Evolutionary conservation across 37 sponge, comb jelly and placozoan species (phyloP), one percentile per base, ranked within the genome.

Genomic region (Geodia barretti): DNA sequence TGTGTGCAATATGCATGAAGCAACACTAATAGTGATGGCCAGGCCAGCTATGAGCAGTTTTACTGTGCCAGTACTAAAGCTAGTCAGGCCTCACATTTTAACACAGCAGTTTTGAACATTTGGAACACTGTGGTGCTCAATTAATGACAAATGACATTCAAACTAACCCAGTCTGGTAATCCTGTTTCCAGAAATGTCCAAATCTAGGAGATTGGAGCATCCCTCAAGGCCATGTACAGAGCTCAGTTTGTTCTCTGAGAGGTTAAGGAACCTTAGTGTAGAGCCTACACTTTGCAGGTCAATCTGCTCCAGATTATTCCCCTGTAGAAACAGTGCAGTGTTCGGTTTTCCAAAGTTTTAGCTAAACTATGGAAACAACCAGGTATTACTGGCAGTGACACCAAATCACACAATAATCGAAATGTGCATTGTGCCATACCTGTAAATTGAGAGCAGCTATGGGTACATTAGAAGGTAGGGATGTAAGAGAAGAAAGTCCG

Each of bases 131-230:
- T n/a, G n/a, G 68, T 66, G 68, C 68, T 20, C 30, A 32, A 66
- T 9, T 66, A 7, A 66, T 32, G 68, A n/a, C 17, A 66, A 8
- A 66, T 7, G 68, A 32, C 33, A 66, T 31, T 20, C 68, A 28
- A 47, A 47, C 14, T 47, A 47, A 47, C 54, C 61, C 9, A 87
- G 35, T 34, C 88, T 68, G 17, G 88, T 73, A 23, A 87, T 67
- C 58, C 88, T 81, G 38, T 87, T 87, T 20, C 74, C 88, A 21
- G 80, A 62, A 1, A 87, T 63, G 33, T 61, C 58, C 1, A 87
- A 58, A 4, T 81, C 62, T 9, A 87, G 72, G 17, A 87, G 78
- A 0, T 70, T 1, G 25, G 32, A 3, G 28, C 82, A 80, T 3
- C 28, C 21, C 30, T 76, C 54, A 24, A 82, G 54, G 9, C 88